A percentile compares a stretch with the other conserved stretches of the same genome.
Conservation (phyloP, 2,797 vertebrate genomes). For the Amniataba percoides region DNA sequence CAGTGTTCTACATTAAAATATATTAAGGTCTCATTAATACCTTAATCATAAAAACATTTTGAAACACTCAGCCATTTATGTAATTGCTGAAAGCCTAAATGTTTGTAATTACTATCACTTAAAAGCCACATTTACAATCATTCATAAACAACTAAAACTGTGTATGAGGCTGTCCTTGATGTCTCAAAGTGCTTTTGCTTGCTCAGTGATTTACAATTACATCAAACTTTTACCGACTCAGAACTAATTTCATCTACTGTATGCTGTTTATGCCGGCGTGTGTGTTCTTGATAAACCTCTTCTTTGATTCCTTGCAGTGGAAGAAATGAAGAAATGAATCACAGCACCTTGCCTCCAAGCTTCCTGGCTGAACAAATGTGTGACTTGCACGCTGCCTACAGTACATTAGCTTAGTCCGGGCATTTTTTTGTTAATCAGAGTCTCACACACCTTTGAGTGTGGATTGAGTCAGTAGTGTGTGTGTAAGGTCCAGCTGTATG, state of each 20-base stretch:
- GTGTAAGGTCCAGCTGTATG: conserved; percentile 34
- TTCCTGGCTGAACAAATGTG: conserved; percentile 29
- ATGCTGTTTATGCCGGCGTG: conserved; percentile 21
- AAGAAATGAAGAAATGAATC: conserved; percentile 36
- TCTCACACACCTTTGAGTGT: background rate
- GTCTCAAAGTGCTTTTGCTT: background rate
- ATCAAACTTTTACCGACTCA: conserved; percentile 5
- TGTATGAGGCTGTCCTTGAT: background rate
- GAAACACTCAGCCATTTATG: conserved; percentile 32
- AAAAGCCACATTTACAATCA: conserved; percentile 8
- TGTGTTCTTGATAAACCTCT: conserved; percentile 13
- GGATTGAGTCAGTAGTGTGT: conserved; percentile 12
- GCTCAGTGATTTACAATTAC: background rate
- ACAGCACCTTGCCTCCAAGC: conserved; percentile 10
- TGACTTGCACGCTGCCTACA: conserved; percentile 13
- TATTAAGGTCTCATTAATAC: conserved; percentile 54
- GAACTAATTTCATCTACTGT: conserved; percentile 3
- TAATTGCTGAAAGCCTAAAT: conserved; percentile 35
- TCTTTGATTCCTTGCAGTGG: conserved; percentile 18
- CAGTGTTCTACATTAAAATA: conserved; percentile 50
- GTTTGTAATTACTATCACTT: conserved; percentile 28
- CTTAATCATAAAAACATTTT: conserved; percentile 55
- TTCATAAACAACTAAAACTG: background rate
- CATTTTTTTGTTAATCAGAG: conserved; percentile 39
- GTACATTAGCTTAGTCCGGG: conserved; percentile 15